Evolutionary conservation across 2,113 vertebrate species (phyloP), one percentile per base, ranked within the genome.

Genomic region (Antechinus stuartii): DNA sequence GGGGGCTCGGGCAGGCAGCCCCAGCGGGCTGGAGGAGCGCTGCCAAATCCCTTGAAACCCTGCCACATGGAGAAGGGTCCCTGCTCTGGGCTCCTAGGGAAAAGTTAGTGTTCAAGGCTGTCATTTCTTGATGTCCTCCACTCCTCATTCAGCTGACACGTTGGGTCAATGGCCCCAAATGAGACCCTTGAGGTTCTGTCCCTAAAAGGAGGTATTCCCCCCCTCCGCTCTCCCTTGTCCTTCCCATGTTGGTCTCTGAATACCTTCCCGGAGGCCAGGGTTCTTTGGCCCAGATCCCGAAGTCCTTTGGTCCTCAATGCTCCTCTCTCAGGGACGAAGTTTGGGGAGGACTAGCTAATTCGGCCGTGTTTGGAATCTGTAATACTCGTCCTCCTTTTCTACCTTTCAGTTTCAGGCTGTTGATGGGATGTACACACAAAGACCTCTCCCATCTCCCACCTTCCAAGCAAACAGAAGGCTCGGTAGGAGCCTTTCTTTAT

Each of bases 1-100:
- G 98, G 98, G 98, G 98, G 98, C 98, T 98, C 94, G 61, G 96
- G 97, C 96, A 98, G 98, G 97, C 95, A 96, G 97, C 96, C 97
- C 97, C 97, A 47, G 96, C 96, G 96, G 98, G 97, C 97, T 94
- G 53, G 46, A 54, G 93, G 91, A 91, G 93, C 94, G 96, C 96
- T 96, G 96, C 92, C 95, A 97, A 42, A 97, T 98, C 97, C 84
- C 68, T 96, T 96, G 98, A 97, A 84, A 97, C 96, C 91, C 95
- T 92, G 96, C 96, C 89, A 53, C 96, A 97, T 96, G 90, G 53
- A 96, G 89, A 91, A 91, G 4, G 0, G 89, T 91, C 94, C 94
- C 94, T 93, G 94, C 95, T 95, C 90, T 35, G 94, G 96, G 30
- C 30, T 68, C 92, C 90, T 52, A 0, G 1, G 54, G 42, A 49